phyloP scores from a whole-genome alignment of 2,113 vertebrate genomes.

The Aegotheles bennettii region DNA sequence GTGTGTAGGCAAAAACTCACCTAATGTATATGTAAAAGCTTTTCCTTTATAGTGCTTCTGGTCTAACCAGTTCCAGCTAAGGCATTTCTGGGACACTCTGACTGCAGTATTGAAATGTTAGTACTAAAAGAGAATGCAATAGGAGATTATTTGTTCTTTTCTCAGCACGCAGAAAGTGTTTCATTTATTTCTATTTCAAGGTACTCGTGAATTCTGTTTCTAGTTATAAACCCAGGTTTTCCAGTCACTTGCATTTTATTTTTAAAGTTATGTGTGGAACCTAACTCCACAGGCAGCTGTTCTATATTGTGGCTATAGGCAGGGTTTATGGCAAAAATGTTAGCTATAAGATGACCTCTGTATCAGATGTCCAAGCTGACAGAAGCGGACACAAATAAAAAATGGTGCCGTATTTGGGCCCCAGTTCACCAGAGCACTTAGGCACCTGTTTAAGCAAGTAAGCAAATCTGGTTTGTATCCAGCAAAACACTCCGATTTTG shows the following conservation, averaged over 20 bases:
- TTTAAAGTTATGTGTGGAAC: slow-evolving; percentile 33
- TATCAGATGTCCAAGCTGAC: slow-evolving; percentile 37
- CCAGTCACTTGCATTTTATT: slow-evolving; percentile 48
- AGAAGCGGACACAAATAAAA: slow-evolving; percentile 33
- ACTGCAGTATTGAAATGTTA: not conserved
- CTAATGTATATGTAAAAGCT: not conserved
- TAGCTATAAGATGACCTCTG: slow-evolving; percentile 22
- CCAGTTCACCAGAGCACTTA: not conserved
- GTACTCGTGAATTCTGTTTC: not conserved
- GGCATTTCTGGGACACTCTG: not conserved
- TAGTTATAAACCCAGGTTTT: slow-evolving; percentile 6
- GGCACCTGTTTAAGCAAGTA: slow-evolving; percentile 32
- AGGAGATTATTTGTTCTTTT: not conserved
- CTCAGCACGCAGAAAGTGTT: slow-evolving; percentile 8
- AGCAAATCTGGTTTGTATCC: slow-evolving; percentile 19
- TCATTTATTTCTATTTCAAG: slow-evolving; percentile 51
- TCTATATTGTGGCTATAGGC: not conserved
- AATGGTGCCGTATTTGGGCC: not conserved
- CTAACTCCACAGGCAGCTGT: slow-evolving; percentile 48
- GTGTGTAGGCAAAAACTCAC: not conserved
- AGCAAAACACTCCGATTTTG: slow-evolving; percentile 21
- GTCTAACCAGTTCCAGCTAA: not conserved
- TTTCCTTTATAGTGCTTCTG: not conserved
- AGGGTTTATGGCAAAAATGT: slow-evolving; percentile 35
- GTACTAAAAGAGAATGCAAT: not conserved